phyloP scores from a whole-genome alignment of 1,140 invertebrate species.

The Holotrichia oblita region DNA sequence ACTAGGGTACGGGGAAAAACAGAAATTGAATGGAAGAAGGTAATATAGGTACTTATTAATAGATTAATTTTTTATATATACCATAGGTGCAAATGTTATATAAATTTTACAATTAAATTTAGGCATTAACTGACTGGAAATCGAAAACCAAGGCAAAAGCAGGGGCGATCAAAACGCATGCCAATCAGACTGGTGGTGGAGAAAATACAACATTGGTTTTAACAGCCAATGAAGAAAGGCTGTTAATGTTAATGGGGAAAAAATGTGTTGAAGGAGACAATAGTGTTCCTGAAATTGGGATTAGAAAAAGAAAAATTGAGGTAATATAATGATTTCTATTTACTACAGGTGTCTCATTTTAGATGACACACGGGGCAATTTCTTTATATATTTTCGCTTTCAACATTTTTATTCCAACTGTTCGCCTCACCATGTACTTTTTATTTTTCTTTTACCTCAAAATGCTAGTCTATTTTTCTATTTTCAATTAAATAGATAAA shows the following conservation, averaged over 20 bases:
- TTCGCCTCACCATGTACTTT: too few relatives aligned
- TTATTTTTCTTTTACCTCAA: too few relatives aligned
- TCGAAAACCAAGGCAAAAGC: slow-evolving; percentile 3
- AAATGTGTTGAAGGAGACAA: neutral
- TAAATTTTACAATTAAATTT: slow-evolving; percentile 2
- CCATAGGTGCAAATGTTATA: neutral
- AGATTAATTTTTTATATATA: neutral
- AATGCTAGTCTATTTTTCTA: too few relatives aligned
- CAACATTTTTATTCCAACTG: too few relatives aligned
- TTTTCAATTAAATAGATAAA: too few relatives aligned
- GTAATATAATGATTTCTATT: slow-evolving; percentile 1
- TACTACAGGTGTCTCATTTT: too few relatives aligned
- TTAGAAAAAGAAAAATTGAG: slow-evolving; percentile 21
- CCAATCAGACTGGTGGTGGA: neutral
- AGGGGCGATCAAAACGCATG: neutral
- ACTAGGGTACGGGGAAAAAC: slow-evolving; percentile 1
- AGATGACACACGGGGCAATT: neutral
- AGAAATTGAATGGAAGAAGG: neutral
- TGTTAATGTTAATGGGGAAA: neutral
- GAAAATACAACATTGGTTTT: neutral
- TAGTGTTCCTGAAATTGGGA: neutral
- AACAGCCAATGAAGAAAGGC: neutral
- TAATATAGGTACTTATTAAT: slow-evolving; percentile 4
- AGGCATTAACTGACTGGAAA: slow-evolving; percentile 13
- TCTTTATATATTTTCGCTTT: too few relatives aligned